Conservation (phyloP, 2,797 vertebrate species). For the Melanotaenia boesemani region DNA sequence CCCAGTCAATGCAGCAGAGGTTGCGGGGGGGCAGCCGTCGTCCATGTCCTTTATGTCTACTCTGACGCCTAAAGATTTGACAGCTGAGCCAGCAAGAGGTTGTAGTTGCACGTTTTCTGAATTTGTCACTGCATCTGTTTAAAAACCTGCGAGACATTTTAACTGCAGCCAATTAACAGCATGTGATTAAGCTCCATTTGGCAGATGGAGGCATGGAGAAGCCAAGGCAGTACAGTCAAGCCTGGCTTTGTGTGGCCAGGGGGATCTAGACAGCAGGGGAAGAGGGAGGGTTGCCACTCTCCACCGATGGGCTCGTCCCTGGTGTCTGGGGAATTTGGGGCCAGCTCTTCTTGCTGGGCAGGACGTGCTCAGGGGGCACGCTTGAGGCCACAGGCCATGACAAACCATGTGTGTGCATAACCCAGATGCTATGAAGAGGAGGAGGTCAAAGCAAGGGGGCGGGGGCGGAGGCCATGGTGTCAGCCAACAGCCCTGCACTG, state of each 20-base stretch:
- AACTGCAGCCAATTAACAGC: constrained; percentile 72
- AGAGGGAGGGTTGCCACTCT: constrained; percentile 46
- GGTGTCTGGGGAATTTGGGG: constrained; percentile 61
- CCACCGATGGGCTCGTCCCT: constrained; percentile 51
- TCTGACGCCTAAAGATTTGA: constrained; percentile 30
- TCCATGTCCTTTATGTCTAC: too few species aligned
- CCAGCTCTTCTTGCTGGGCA: constrained; percentile 40
- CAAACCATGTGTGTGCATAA: constrained; percentile 65
- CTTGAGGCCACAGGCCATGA: constrained; percentile 63
- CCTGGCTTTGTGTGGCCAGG: constrained; percentile 59
- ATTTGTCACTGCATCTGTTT: constrained; percentile 56
- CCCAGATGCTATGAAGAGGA: constrained; percentile 76
- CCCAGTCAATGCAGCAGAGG: constrained; percentile 40
- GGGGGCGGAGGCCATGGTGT: constrained; percentile 50
- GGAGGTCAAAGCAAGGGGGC: constrained; percentile 59
- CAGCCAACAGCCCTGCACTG: constrained; percentile 50
- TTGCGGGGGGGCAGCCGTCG: too few species aligned
- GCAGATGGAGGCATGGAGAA: constrained; percentile 46
- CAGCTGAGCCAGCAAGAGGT: constrained; percentile 22
- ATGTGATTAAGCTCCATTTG: constrained; percentile 68
- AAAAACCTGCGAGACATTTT: constrained; percentile 39
- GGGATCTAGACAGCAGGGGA: constrained; percentile 19
- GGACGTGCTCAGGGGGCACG: constrained; percentile 47
- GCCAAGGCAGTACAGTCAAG: constrained; percentile 51
- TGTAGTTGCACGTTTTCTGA: constrained; percentile 33